phyloP scores from a whole-genome alignment of 2,113 vertebrate genomes.

The Hyperoodon ampullatus region DNA sequence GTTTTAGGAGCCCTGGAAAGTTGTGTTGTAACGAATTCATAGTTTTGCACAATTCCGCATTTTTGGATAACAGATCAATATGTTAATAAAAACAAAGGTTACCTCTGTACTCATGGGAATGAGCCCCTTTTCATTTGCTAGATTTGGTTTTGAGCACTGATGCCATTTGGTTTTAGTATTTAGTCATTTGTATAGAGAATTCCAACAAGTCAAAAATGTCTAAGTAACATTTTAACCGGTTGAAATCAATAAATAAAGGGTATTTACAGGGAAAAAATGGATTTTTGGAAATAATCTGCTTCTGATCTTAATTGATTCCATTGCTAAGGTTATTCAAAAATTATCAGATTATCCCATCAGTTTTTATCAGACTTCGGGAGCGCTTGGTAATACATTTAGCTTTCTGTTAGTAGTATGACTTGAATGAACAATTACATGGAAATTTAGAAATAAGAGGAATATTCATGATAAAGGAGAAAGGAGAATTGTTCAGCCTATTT shows the following conservation, averaged over 20 bases:
- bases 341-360: conserved; percentile 48
- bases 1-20: neutral
- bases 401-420: conserved; percentile 13
- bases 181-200: neutral
- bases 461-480: neutral
- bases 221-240: conserved; percentile 27
- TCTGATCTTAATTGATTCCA: conserved; percentile 66
- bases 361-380: conserved; percentile 21
- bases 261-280: conserved; percentile 15
- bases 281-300: neutral
- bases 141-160: conserved; percentile 21
- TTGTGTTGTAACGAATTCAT: neutral
- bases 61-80: neutral
- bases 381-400: neutral
- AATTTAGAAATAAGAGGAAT: conserved; percentile 5
- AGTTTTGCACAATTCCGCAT: neutral
- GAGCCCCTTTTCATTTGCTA: neutral
- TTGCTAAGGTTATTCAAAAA: conserved; percentile 52
- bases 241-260: conserved; percentile 29
- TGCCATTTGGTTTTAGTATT: neutral
- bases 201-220: neutral
- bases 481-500: neutral
- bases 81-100: neutral
- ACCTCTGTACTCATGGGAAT: neutral
- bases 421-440: conserved; percentile 41